A percentile compares a stretch with the other conserved stretches of the same genome.
These are phyloP conservation scores for Uromys caudimaculatus DNA, from an alignment of 2,797 vertebrate genomes.

Conservation along the genomic window DNA sequence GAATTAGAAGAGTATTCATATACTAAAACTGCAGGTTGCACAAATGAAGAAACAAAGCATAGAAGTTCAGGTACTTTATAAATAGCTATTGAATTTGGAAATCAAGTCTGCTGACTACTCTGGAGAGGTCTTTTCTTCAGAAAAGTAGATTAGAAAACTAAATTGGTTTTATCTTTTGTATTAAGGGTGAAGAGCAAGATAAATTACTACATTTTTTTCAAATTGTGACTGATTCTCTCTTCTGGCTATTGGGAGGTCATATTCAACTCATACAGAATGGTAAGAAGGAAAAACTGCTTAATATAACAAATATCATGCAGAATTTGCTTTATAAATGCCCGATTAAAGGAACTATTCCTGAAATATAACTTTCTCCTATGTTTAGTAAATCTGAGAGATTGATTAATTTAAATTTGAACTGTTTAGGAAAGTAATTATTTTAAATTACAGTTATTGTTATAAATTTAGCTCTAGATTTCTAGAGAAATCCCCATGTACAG, in stretches of 20 bases:
- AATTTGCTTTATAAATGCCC: background rate
- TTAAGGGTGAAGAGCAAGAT: slow-evolving; percentile 90
- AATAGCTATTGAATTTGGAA: slow-evolving; percentile 34
- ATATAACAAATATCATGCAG: slow-evolving; percentile 43
- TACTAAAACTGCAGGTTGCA: slow-evolving; percentile 17
- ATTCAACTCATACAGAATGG: slow-evolving; percentile 88
- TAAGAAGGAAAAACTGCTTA: slow-evolving; percentile 84
- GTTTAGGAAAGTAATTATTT: background rate
- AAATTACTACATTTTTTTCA: slow-evolving; percentile 88
- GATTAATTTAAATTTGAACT: slow-evolving; percentile 45
- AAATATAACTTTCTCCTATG: slow-evolving; percentile 54
- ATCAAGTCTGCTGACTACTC: background rate
- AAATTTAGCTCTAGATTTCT: background rate
- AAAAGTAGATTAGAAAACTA: slow-evolving; percentile 48
- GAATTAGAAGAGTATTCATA: slow-evolving; percentile 6
- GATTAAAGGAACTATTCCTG: slow-evolving; percentile 44
- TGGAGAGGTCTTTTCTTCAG: background rate
- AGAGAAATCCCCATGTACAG: slow-evolving; percentile 34
- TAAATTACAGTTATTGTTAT: slow-evolving; percentile 48
- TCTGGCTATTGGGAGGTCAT: slow-evolving; percentile 91
- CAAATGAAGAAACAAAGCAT: slow-evolving; percentile 54
- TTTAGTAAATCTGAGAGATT: slow-evolving; percentile 48
- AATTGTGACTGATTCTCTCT: slow-evolving; percentile 91
- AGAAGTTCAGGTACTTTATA: background rate
- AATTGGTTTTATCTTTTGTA: slow-evolving; percentile 70